Evolutionary conservation across 2,888 invertebrate genomes (phyloP), one percentile per base, ranked within the genome.

Genomic region (Pollenia labialis): DNA sequence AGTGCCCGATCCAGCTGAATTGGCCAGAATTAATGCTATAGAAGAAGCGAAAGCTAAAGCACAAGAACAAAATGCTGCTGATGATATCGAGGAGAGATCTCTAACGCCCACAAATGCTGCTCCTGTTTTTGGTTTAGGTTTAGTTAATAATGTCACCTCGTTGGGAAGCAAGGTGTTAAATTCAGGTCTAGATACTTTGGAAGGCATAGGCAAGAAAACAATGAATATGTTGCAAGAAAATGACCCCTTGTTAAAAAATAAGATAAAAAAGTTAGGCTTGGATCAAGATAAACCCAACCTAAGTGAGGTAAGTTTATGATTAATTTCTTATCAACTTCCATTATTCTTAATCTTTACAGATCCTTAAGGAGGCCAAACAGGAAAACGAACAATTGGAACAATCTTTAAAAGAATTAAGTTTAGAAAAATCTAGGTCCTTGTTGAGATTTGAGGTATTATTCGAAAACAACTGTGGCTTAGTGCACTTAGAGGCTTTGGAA

Each of bases 181-280:
- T 16, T 97, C 97, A 0, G 97, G 97, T 23, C 93, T 97, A 40
- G 98, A 97, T 91, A 98, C 98, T 0, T 93, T 99, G 66, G 99
- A 99, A 93, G 96, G 97, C 0, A 97, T 99, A 88, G 99, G 99
- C 9, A 98, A 98, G 92, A 98, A 98, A 92, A 99, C 98, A 0
- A 98, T 98, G 96, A 97, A 97, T 91, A 97, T 97, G 0, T 93
- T 98, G 1, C 98, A 98, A 92, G 98, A 98, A 83, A 98, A 98
- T 44, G 98, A 98, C 93, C 98, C 98, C 0, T 97, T 98, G 0
- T 93, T 98, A 16, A 96, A 96, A 89, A 97, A 97, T 90, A 91
- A 94, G 94, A 88, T 94, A 92, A 90, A 94, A 93, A 0, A 95
- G 92, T 89, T 91, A 91, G 95, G 91, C 0, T 87, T 93, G 48